Conservation (phyloP, 2,888 invertebrate genomes). For the Drosophila nr. medialis region DNA sequence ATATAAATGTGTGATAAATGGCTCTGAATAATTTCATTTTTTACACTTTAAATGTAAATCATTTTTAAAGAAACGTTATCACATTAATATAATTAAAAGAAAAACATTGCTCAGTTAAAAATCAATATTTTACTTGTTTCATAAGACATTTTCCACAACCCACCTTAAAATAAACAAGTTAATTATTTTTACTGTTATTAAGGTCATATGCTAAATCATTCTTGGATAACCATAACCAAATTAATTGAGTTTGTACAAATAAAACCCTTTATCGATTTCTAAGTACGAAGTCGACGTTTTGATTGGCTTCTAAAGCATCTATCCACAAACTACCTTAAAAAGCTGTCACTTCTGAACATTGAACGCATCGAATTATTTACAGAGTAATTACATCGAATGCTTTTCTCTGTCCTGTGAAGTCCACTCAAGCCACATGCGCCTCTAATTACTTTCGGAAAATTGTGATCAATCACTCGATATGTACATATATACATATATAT, state of each 20-base stretch:
- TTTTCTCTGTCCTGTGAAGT: constrained; percentile 6
- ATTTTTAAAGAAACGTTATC: neutral
- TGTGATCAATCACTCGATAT: constrained; percentile 81
- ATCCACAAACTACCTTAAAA: constrained; percentile 15
- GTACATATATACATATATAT: constrained; percentile 2
- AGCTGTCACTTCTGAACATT: constrained; percentile 28
- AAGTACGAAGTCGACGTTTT: constrained; percentile 9
- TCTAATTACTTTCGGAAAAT: constrained; percentile 81
- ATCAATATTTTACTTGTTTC: neutral
- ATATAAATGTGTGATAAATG: no score
- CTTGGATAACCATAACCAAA: neutral
- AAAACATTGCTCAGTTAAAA: neutral
- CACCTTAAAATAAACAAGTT: neutral
- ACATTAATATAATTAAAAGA: neutral
- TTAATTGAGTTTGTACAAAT: neutral
- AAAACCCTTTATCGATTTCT: neutral
- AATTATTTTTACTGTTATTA: neutral
- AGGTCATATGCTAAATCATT: neutral
- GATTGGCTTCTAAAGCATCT: constrained; percentile 37
- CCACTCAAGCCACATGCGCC: constrained; percentile 50
- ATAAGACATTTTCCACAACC: neutral
- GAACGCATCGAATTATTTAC: constrained; percentile 67
- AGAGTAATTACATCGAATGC: constrained; percentile 76
- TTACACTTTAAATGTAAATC: neutral
- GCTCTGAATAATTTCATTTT: neutral